Base-by-base conservation (phyloP, 2,797 vertebrate genomes). In the Ctenopoma multispine region DNA sequence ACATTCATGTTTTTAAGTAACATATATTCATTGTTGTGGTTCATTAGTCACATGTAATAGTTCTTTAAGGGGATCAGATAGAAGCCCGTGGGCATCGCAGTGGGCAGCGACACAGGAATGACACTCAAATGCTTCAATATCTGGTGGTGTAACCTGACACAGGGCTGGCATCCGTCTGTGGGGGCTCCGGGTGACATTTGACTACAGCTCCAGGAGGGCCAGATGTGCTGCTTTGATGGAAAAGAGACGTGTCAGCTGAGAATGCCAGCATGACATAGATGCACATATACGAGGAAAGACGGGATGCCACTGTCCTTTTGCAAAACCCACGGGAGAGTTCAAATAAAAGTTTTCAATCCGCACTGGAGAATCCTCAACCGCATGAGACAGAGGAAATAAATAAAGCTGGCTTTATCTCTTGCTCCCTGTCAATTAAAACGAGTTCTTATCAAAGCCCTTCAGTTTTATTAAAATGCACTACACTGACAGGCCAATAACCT, bases 391-490 rank as follows among this genome's bases (percentile, higher is more conserved):
- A 71, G 75, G 67, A 65, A 88, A 90, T 87, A 87, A 88, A 92
- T 86, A 80, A 84, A 68, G 67, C 43, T 10, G 31, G 75, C 64
- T 79, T 91, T 89, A 91, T 92, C 84, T 8, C 76, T 66, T 60
- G 68, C 81, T 77, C 5, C 11, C 63, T 89, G 84, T 82, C 90
- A 85, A 82, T 90, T 90, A 90, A 78, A 81, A 34, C 3, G 7
- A 76, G 61, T 41, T 86, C 80, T 90, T 91, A 92, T 91, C 87
- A 81, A 85, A 90, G 72, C 58, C 46, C 81, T 79, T 61, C 81
- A 80, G 83, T 66, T 84, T 93, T 92, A 94, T 94, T 94, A 93
- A 92, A 92, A 87, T 57, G 79, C 80, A 36, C 58, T 3, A 49
- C 72, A 36, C 57, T 85, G 88, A 88, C 86, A 69, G 86, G 48